phyloP scores from a whole-genome alignment of 2,888 invertebrate genomes.

The Pyrocoelia pectoralis region DNA sequence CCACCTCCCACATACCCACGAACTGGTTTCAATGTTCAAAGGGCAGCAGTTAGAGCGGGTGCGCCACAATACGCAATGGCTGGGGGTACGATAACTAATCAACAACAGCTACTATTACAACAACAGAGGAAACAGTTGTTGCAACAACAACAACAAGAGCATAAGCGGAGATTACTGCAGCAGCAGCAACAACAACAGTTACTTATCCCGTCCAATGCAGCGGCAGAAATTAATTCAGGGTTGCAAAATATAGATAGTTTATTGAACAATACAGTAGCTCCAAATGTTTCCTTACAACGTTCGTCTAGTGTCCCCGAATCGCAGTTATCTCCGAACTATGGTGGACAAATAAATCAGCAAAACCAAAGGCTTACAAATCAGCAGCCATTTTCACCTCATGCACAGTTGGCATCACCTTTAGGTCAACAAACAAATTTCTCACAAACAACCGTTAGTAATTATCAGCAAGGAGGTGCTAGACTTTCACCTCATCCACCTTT shows the following conservation, averaged over 20 bases:
- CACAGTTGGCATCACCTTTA: slow-evolving; percentile 59
- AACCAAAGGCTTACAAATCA: slow-evolving; percentile 50
- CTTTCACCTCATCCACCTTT: slow-evolving; percentile 66
- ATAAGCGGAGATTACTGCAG: slow-evolving; percentile 76
- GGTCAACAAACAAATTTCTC: slow-evolving; percentile 52
- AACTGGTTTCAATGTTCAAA: slow-evolving; percentile 44
- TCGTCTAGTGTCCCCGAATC: slow-evolving; percentile 67
- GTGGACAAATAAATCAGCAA: slow-evolving; percentile 55
- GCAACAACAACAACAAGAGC: slow-evolving; percentile 60
- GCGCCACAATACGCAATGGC: slow-evolving; percentile 44
- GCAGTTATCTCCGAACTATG: slow-evolving; percentile 67
- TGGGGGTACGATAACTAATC: slow-evolving; percentile 42
- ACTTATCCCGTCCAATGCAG: slow-evolving; percentile 79
- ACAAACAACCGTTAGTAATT: slow-evolving; percentile 51
- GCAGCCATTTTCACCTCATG: slow-evolving; percentile 60
- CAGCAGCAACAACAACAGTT: slow-evolving; percentile 84
- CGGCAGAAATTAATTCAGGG: slow-evolving; percentile 63
- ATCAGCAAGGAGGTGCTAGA: slow-evolving; percentile 60
- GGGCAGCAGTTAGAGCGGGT: slow-evolving; percentile 39
- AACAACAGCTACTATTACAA: slow-evolving; percentile 61
- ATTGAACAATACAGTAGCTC: slow-evolving; percentile 85
- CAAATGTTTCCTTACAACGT: slow-evolving; percentile 86
- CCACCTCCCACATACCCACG: slow-evolving; percentile 59
- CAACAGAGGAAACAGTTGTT: slow-evolving; percentile 57
- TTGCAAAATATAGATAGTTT: slow-evolving; percentile 82